Evolutionary conservation across 2,797 vertebrate species (phyloP), one percentile per base, ranked within the genome.

Genomic region (Neosalanx taihuensis): DNA sequence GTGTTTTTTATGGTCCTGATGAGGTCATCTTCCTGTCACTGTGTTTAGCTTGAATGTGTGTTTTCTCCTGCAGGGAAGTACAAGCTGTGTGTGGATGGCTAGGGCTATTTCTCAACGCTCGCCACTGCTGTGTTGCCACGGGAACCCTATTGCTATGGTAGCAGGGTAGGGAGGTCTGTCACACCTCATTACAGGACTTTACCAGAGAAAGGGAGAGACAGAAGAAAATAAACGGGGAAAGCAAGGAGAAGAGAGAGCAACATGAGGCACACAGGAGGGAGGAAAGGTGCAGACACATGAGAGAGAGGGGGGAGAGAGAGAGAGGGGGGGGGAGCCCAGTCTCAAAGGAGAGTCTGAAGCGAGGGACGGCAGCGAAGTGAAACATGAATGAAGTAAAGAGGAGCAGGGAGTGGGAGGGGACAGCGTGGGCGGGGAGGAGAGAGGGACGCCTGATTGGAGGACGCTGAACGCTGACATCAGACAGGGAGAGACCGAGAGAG

Each of bases 111-210:
- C 61, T 69, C 76, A 79, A 78, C 73, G 72, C 61, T 76, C 77
- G 6, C 62, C 20, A 61, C 70, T 56, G 61, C 78, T 53, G 75
- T 6, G 84, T 92, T 90, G 85, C 88, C 83, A 91, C 57, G 84
- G 87, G 76, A 89, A 89, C 83, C 79, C 64, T 84, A 88, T 89
- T 83, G 86, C 89, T 85, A 89, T 89, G 89, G 89, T 76, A 90
- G 89, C 87, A 75, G 79, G 80, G 72, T 81, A 79, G 81, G 69
- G 69, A 85, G 82, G 85, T 87, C 85, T 87, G 84, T 92, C 86
- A 89, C 86, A 87, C 85, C 86, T 91, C 87, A 85, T 91, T 90
- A 87, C 81, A 77, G 86, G 84, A 87, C 85, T 89, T 88, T 85
- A 79, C 59, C 0, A 56, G 30, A 46, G 29, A 26, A 10, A 10